phyloP scores from a whole-genome alignment of 2,888 invertebrate genomes.

The Neoaliturus tenellus region DNA sequence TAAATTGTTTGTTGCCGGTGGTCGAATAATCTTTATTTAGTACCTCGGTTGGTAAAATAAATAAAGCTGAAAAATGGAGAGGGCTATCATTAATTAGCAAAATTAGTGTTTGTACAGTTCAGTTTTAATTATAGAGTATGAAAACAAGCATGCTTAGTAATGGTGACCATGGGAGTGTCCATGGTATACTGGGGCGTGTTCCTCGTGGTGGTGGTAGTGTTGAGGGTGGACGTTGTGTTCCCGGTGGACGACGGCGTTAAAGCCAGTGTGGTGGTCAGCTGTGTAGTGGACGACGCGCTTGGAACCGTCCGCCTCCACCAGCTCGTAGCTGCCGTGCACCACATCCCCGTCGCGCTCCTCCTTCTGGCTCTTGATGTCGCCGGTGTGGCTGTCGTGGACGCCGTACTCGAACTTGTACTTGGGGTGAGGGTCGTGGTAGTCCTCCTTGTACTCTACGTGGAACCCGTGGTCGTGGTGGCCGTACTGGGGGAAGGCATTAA shows the following conservation, averaged over 20 bases:
- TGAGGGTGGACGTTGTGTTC: slow-evolving; percentile 55
- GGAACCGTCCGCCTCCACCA: slow-evolving; percentile 40
- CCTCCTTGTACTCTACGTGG: slow-evolving; percentile 71
- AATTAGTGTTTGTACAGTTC: too few species aligned
- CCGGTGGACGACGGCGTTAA: slow-evolving; percentile 63
- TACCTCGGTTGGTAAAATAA: too few species aligned
- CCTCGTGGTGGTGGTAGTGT: slow-evolving; percentile 49
- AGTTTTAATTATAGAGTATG: too few species aligned
- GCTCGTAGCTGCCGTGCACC: slow-evolving; percentile 33
- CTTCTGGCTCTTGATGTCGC: slow-evolving; percentile 80
- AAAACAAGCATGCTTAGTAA: too few species aligned
- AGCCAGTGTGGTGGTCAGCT: slow-evolving; percentile 32
- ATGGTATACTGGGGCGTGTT: too few species aligned
- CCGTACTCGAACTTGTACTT: slow-evolving; percentile 52
- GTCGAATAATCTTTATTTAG: too few species aligned
- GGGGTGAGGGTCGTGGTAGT: slow-evolving; percentile 66
- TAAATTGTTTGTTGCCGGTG: too few species aligned
- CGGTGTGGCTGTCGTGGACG: slow-evolving; percentile 79
- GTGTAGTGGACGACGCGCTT: slow-evolving; percentile 28
- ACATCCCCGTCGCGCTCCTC: slow-evolving; percentile 74
- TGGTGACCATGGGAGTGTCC: too few species aligned
- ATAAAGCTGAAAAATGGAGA: too few species aligned
- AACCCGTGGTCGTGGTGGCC: slow-evolving; percentile 21
- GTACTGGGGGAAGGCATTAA: not conserved
- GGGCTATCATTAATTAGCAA: too few species aligned